These are phyloP conservation scores for Macrotis lagotis DNA, from an alignment of 2,113 vertebrate species.

Conservation along the genomic window DNA sequence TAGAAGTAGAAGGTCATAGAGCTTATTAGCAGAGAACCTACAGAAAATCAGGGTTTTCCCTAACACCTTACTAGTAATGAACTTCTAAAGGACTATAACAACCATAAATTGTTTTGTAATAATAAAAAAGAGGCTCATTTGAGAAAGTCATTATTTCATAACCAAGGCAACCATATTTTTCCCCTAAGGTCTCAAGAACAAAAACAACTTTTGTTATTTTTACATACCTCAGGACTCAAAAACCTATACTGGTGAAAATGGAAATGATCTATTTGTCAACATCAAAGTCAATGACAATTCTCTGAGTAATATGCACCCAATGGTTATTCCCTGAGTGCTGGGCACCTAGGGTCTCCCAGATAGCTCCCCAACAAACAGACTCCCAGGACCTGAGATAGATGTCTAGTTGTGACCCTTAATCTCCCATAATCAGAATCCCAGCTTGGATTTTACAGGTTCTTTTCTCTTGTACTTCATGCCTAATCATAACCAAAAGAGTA, in stretches of 20 bases:
- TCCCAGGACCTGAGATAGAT: slow-evolving; percentile 9
- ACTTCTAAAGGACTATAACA: slow-evolving; percentile 52
- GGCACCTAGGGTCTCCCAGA: not conserved
- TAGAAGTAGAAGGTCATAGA: slow-evolving; percentile 28
- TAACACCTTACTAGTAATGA: not conserved
- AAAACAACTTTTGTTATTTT: slow-evolving; percentile 10
- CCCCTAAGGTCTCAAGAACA: not conserved
- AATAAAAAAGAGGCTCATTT: slow-evolving; percentile 40
- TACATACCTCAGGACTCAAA: slow-evolving; percentile 20
- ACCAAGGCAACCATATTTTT: slow-evolving; percentile 13
- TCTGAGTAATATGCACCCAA: too few relatives aligned
- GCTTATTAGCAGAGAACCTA: too few relatives aligned
- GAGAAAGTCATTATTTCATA: not conserved
- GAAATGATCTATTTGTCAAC: slow-evolving; percentile 50
- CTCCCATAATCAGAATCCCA: slow-evolving; percentile 17
- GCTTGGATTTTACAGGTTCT: not conserved
- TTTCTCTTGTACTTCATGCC: not conserved
- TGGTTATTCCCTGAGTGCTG: not conserved
- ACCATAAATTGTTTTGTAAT: slow-evolving; percentile 50
- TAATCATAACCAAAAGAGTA: not conserved
- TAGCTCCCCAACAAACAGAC: slow-evolving; percentile 12
- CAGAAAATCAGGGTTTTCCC: slow-evolving; percentile 33
- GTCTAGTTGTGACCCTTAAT: not conserved
- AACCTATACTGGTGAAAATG: slow-evolving; percentile 25
- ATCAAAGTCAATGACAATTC: not conserved